These are phyloP conservation scores for Bufotes viridis DNA, from an alignment of 2,797 vertebrate genomes.

Conservation along the genomic window DNA sequence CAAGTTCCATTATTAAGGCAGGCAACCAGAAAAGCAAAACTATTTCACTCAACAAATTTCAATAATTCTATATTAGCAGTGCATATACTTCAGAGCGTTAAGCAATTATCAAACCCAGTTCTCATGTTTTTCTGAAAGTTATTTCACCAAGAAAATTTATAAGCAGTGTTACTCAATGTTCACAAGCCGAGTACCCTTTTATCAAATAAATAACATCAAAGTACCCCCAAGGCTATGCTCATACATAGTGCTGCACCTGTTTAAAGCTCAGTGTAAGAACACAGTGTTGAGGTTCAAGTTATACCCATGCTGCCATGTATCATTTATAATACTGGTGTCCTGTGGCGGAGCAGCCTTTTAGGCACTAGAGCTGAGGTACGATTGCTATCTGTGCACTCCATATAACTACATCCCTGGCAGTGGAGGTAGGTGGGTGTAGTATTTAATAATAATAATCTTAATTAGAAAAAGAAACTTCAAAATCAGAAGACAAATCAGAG, in stretches of 20 bases:
- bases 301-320: too few relatives aligned
- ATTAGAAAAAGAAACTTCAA: too few relatives aligned
- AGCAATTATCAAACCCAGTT: background rate
- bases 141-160: background rate
- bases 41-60: constrained; percentile 9
- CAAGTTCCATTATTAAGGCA: constrained; percentile 27
- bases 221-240: background rate
- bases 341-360: too few relatives aligned
- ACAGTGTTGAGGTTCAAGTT: background rate
- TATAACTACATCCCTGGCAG: background rate
- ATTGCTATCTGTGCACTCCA: background rate
- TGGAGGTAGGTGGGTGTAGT: background rate
- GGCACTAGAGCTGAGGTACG: too few relatives aligned
- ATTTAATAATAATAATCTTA: background rate
- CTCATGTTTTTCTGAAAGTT: background rate
- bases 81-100: constrained; percentile 4
- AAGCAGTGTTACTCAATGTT: background rate
- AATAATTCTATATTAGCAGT: constrained; percentile 8
- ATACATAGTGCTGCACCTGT: background rate
- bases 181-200: background rate
- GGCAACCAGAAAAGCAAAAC: constrained; percentile 19
- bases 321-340: background rate
- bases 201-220: background rate
- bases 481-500: too few relatives aligned
- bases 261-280: background rate